Evolutionary conservation across 2,113 vertebrate genomes (phyloP).

Genomic region (Aplodontia rufa): DNA sequence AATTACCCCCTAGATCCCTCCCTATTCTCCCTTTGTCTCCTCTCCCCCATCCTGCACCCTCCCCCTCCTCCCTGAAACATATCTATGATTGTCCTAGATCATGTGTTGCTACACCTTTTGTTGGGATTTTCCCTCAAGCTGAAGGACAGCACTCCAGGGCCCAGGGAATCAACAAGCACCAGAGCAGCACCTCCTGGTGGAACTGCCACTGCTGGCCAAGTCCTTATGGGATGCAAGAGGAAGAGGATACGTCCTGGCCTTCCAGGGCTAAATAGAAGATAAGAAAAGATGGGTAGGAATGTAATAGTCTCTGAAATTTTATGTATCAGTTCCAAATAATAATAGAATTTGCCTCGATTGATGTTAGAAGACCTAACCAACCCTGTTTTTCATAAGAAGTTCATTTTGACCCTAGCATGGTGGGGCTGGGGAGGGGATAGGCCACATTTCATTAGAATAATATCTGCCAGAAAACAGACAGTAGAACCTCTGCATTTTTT

Average conservation of each 20-base stretch:
- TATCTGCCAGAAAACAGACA: neutral
- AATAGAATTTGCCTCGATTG: neutral
- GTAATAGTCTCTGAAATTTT: neutral
- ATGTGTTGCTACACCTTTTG: too few species aligned
- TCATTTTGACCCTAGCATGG: neutral
- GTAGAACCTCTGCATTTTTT: neutral
- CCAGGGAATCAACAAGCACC: neutral
- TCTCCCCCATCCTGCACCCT: too few species aligned
- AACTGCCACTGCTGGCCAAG: too few species aligned
- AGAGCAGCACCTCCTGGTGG: neutral
- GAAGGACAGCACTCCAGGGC: neutral
- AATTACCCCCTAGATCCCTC: too few species aligned
- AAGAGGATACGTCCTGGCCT: neutral
- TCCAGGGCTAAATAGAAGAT: neutral
- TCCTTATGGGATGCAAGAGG: accelerated
- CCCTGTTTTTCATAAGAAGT: too few species aligned
- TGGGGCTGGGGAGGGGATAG: neutral
- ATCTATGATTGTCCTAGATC: too few species aligned
- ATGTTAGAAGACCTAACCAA: too few species aligned
- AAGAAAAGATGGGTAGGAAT: neutral
- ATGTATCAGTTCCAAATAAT: neutral
- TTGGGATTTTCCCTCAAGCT: neutral
- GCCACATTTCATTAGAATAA: neutral
- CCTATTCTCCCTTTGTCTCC: too few species aligned
- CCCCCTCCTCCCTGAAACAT: too few species aligned